Conservation (phyloP, 2,797 vertebrate genomes). For the Tokudaia muenninki region DNA sequence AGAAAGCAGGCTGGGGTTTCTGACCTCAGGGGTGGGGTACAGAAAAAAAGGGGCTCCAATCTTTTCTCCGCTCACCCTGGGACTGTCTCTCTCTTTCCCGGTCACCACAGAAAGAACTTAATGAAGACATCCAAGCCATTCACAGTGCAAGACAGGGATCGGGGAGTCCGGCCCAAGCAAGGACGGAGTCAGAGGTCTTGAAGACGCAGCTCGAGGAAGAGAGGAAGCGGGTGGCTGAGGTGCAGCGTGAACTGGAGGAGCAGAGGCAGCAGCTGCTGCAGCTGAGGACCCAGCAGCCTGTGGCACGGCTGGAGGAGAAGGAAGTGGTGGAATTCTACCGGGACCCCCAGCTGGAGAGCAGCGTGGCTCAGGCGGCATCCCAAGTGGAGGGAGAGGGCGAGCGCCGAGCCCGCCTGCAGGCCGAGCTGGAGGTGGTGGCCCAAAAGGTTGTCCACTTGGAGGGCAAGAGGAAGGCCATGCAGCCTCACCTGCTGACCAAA, state of each 20-base stretch:
- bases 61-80: neutral
- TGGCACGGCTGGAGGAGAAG: slow-evolving; percentile 95
- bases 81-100: neutral
- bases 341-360: slow-evolving; percentile 93
- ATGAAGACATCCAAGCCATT: slow-evolving; percentile 87
- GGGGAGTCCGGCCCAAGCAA: slow-evolving; percentile 84
- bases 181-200: slow-evolving; percentile 87
- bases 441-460: slow-evolving; percentile 90
- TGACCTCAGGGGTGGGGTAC: neutral
- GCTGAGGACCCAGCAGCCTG: slow-evolving; percentile 93
- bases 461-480: slow-evolving; percentile 86
- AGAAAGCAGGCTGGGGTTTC: neutral
- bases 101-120: slow-evolving; percentile 92
- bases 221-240: slow-evolving; percentile 87
- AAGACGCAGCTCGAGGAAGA: slow-evolving; percentile 91
- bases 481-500: slow-evolving; percentile 94
- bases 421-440: slow-evolving; percentile 89
- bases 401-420: slow-evolving; percentile 88
- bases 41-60: neutral
- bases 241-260: slow-evolving; percentile 90
- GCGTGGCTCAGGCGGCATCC: slow-evolving; percentile 86
- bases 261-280: slow-evolving; percentile 91
- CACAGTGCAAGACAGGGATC: slow-evolving; percentile 88
- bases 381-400: slow-evolving; percentile 90
- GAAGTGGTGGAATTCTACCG: slow-evolving; percentile 96